Base-by-base conservation (phyloP, 2,888 invertebrate species). In the Trichogramma evanescens region DNA sequence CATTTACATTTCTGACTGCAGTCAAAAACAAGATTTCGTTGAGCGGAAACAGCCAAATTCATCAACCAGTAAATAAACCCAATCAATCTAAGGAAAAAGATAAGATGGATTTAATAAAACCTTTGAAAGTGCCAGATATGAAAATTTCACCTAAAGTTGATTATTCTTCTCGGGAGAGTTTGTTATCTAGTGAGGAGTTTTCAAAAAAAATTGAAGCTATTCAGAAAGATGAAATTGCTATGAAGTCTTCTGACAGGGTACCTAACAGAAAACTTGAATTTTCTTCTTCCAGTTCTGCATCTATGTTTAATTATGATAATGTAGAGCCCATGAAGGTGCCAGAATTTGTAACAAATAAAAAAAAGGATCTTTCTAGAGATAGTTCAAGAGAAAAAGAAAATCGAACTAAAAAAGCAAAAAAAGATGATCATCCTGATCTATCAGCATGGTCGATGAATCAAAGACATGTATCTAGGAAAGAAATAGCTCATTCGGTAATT, bases 1-100 rank as follows among this genome's bases (percentile, higher is more conserved):
- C 85, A 10, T 84, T 83, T 66, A 84, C 84, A 68, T 84, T 86
- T 68, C 82, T 85, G 50, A 82, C 79, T 69, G 84, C 82, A 51
- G 82, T 84, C 6, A 82, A 83, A 66, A 78, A 81, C 63, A 86
- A 87, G 68, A 71, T 85, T 55, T 71, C 70, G 42, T 59, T 73
- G 40, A 67, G 68, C 5, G 70, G 69, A 56, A 67, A 69, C 61
- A 26, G 26, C 26, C 26, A 26, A 26, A 26, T 26, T 26, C 3
- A 26, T 26, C 62, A 69, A 50, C 70, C 70, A 46, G 59, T 63
- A 2, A 61, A 58, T 9, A 68, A 71, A 42, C 58, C 65, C 26
- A 61, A 60, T 42, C 58, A 64, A 48, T 54, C 64, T 59, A 50
- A 54, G 40, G 42, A 63, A 65, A 7, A 60, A 57, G 51, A 46